Base-by-base conservation (phyloP, 1,140 invertebrate genomes). In the Pygmarrhopalites habei region DNA sequence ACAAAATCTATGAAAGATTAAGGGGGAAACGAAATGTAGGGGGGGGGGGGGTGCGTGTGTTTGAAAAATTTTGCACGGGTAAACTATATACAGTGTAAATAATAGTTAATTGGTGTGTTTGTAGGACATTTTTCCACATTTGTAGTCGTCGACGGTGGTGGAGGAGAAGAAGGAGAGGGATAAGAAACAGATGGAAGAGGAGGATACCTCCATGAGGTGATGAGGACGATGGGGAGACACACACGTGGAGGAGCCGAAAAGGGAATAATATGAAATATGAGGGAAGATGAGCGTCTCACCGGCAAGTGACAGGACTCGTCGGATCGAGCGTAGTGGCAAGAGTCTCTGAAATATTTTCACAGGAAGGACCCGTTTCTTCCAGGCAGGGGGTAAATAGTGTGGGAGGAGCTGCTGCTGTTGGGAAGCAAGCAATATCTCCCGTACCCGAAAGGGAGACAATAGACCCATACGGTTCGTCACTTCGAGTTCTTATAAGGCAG, bases 401-500 rank as follows among this genome's bases (percentile, higher is more conserved):
- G 15, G 52, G 55, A 7, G 55, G 55, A 51, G 43, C 35, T n/a
- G n/a, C n/a, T n/a, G n/a, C n/a, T n/a, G n/a, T n/a, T 21, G 69
- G 69, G 35, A 71, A 71, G 39, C 64, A 69, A n/a, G 69, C 69
- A 44, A 71, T 71, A 51, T 69, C 67, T 23, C 67, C 69, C 21
- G 64, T 66, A 14, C 67, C 67, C 15, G 67, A 66, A 14, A 71
- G 57, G 2, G 69, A 71, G 17, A 58, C 69, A 43, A 71, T 71
- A 19, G 69, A 71, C 23, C 67, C 67, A 62, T 62, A 71, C 14
- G 69, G 69, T 52, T 71, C 69, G 58, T 71, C 69, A 66, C 69
- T 71, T 52, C 64, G 51, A 21, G 64, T 67, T 23, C 52, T 53
- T 10, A 63, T 30, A n/a, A 67, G 60, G 47, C 51, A 63, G 26